Conservation (phyloP, 1,140 invertebrate genomes). For the silkworm (Bombyx mori) region ASM3026992v2 NC_085112.1:15289501-15290000, state of each 20-base stretch:
- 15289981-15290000: no score
- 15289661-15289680: conserved; percentile 76
- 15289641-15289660: conserved; percentile 71
- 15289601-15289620: no score
- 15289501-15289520: no score
- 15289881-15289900: not conserved
- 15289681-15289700: conserved; percentile 83
- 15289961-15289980: no score
- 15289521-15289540: no score
- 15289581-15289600: no score
- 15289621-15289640: not conserved
- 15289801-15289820: conserved; percentile 78
- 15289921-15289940: no score
- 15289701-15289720: conserved; percentile 80
- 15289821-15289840: conserved; percentile 79
- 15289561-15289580: no score
- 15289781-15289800: conserved; percentile 81
- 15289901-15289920: no score
- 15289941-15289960: no score
- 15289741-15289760: conserved; percentile 81
- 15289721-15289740: conserved; percentile 81
- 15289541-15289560: no score
- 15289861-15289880: not conserved
- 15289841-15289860: conserved; percentile 75
- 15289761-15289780: conserved; percentile 79